Evolutionary conservation across 2,888 invertebrate genomes (phyloP), one percentile per base, ranked within the genome.

Genomic region (Odontocolon sp.): DNA sequence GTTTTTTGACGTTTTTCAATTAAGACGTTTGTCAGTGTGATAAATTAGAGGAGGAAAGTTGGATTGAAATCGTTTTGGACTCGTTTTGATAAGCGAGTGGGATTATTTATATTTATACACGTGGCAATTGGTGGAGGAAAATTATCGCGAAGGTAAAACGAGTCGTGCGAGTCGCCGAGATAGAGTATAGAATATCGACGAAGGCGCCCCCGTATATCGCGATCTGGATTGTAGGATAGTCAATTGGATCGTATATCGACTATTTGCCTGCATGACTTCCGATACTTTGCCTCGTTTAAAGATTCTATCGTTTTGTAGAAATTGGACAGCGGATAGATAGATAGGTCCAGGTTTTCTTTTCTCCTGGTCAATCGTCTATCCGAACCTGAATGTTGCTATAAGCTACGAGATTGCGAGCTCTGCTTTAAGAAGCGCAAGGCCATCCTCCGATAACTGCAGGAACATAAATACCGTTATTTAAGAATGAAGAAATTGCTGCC

Each of bases 391-490:
- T n/a, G n/a, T n/a, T n/a, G n/a, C n/a, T n/a, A n/a, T n/a, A n/a
- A n/a, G n/a, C n/a, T n/a, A n/a, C n/a, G n/a, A n/a, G n/a, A n/a
- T n/a, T n/a, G n/a, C n/a, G n/a, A n/a, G n/a, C n/a, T n/a, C n/a
- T 42, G 42, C 16, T 16, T 31, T 8, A 40, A 14, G 47, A 45
- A 26, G 50, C 50, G 50, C 61, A 73, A 77, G 64, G 59, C 57
- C 79, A 52, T 68, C 73, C 54, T 16, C 61, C 14, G 42, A 42
- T 16, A 26, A n/a, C 28, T 42, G 6, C 76, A 79, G 64, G 74
- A 79, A 82, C 75, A 71, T 87, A 87, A 87, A 83, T 82, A 85
- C 83, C 80, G 84, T 87, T 85, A 86, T 86, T 87, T 86, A 84
- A 85, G 85, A 84, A 78, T 77, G 47, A 77, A n/a, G n/a, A n/a